These are phyloP conservation scores for Crocuta crocuta DNA, from an alignment of 2,113 vertebrate species.

Conservation along the genomic window DNA sequence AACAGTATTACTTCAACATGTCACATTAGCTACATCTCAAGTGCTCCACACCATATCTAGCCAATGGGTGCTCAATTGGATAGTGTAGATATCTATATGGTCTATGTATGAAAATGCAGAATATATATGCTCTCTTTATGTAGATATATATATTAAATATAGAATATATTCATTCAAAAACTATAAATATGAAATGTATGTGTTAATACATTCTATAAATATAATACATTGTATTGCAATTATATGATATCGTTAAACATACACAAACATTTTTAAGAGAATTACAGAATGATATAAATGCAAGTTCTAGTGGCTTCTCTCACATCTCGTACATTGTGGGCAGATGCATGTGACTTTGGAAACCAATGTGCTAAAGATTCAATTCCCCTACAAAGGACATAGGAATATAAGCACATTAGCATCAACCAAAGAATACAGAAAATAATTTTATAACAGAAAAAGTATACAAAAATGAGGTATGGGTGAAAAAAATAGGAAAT, in stretches of 20 bases:
- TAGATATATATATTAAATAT: no score
- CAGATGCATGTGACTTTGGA: background rate
- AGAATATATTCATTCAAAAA: no score
- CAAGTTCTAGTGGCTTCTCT: background rate
- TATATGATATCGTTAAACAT: background rate
- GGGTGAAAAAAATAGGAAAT: background rate
- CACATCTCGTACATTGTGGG: background rate
- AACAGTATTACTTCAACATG: background rate
- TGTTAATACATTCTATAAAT: no score
- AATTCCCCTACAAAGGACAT: background rate
- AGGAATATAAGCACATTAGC: background rate
- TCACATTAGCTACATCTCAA: background rate
- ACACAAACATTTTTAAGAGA: background rate
- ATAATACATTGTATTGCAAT: no score
- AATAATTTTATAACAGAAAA: background rate
- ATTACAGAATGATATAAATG: background rate
- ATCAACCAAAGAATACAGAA: background rate
- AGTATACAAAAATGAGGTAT: background rate
- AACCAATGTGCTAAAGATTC: background rate
- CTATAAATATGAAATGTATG: no score
- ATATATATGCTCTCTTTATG: background rate
- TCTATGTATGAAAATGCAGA: background rate
- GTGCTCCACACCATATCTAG: background rate
- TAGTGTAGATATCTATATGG: background rate
- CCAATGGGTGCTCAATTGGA: background rate